Evolutionary conservation across 2,797 vertebrate species (phyloP), one percentile per base, ranked within the genome.

Genomic region (Iguana delicatissima): DNA sequence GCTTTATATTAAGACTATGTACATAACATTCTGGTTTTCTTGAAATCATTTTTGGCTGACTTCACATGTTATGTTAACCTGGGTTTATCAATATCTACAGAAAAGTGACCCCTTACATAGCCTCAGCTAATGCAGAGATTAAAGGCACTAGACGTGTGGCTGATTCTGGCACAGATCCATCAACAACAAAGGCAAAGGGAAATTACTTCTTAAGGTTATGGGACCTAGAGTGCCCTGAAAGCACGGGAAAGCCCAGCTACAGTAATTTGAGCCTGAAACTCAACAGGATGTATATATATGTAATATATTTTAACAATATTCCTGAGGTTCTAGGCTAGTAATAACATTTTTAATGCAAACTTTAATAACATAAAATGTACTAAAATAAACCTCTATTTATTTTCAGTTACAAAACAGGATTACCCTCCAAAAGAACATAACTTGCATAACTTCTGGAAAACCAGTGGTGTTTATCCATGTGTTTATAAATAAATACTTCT

Each of bases 171-270:
- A 87, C 18, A 7, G 12, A 67, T 55, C 85, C 89, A 87, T 42
- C 55, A 59, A 90, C 82, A 90, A 87, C 35, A 76, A 35, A 67
- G 46, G 72, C 46, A 67, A 87, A 77, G 59, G 89, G 72, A 90
- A 90, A 50, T 83, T 55, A 77, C 72, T 87, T 90, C 89, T 84
- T 87, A 79, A 77, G 18, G 85, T 84, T 69, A 74, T 77, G 26
- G 26, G 73, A 91, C 59, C n/a, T 67, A 42, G 46, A 87, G 85
- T 76, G 64, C 85, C 80, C 72, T 35, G n/a, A 24, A 91, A 91
- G 59, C 26, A 26, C 72, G 84, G 85, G 59, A 91, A 90, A 91
- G 6, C 80, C n/a, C 59, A 87, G 35, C 72, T 74, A 83, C 77
- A 55, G 80, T 84, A 87, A 87, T 57, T 29, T 77, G 26, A 91